Percentiles rank a stretch among this genome's conserved stretches.
These are phyloP conservation scores for Marisa cornuarietis DNA, from an alignment of 1,140 invertebrate species.

Conservation along the genomic window DNA sequence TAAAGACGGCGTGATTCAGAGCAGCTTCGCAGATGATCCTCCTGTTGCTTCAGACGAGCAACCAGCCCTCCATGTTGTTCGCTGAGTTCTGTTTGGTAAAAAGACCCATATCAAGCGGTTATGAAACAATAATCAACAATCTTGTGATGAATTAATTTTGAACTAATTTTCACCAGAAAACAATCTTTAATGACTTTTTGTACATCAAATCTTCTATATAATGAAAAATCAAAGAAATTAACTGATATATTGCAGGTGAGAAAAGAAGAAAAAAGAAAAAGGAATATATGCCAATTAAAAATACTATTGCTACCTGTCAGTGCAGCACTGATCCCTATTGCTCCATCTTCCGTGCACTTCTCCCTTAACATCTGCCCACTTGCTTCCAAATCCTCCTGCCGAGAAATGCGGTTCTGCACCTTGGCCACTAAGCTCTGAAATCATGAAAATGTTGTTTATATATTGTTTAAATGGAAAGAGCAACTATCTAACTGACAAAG, in stretches of 20 bases:
- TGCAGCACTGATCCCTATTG: slow-evolving; percentile 55
- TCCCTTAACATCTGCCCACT: slow-evolving; percentile 80
- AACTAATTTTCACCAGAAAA: too few species aligned
- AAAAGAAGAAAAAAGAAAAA: too few species aligned
- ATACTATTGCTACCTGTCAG: slow-evolving; percentile 43
- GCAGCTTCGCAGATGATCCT: slow-evolving; percentile 76
- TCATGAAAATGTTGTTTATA: slow-evolving; percentile 7
- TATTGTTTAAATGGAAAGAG: too few species aligned
- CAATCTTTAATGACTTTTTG: too few species aligned
- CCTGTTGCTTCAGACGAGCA: slow-evolving; percentile 33
- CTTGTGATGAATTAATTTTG: too few species aligned
- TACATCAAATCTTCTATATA: too few species aligned
- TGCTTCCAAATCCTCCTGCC: slow-evolving; percentile 77
- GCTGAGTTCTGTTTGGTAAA: slow-evolving; percentile 41
- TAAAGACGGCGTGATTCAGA: slow-evolving; percentile 63
- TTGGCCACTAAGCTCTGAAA: slow-evolving; percentile 75
- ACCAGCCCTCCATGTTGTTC: slow-evolving; percentile 46
- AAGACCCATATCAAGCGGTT: too few species aligned
- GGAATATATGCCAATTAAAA: too few species aligned
- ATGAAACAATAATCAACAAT: too few species aligned
- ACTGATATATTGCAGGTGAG: too few species aligned
- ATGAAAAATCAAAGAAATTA: too few species aligned
- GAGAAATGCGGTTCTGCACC: slow-evolving; percentile 80
- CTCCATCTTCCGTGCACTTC: slow-evolving; percentile 81
- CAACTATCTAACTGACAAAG: too few species aligned